A percentile compares a stretch with the other conserved stretches of the same genome.
Evolutionary conservation across 1,140 invertebrate species (phyloP).

Genomic region (Catajapyx aquilonaris): DNA sequence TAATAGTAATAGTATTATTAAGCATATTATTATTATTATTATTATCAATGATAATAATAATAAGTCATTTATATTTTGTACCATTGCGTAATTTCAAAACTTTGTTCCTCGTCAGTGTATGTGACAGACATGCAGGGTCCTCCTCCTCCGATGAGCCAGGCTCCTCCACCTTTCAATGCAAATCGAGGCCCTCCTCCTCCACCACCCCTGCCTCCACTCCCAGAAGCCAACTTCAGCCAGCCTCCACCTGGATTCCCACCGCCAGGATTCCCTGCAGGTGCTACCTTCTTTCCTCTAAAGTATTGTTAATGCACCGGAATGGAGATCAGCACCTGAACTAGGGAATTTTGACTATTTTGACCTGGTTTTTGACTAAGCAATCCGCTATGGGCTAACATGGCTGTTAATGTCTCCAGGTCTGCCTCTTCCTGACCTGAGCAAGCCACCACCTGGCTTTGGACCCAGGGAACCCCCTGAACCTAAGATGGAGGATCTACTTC

Average conservation of each 20-base stretch:
- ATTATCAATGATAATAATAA: too few species aligned
- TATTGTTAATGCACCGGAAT: too few species aligned
- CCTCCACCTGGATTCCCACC: slow-evolving; percentile 28
- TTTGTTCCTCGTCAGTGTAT: too few species aligned
- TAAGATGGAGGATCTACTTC: slow-evolving; percentile 40
- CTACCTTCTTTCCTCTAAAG: neutral
- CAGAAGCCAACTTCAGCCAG: slow-evolving; percentile 27
- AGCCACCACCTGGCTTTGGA: slow-evolving; percentile 60
- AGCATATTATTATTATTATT: too few species aligned
- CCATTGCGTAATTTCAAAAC: too few species aligned
- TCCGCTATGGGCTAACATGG: neutral
- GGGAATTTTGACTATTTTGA: neutral
- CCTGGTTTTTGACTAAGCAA: neutral
- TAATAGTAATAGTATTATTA: too few species aligned
- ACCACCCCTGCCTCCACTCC: slow-evolving; percentile 8
- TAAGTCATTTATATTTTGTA: too few species aligned
- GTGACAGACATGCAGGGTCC: too few species aligned
- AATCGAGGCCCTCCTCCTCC: slow-evolving; percentile 13
- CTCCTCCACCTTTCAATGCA: slow-evolving; percentile 7
- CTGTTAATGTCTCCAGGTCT: slow-evolving; percentile 11
- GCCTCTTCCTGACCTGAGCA: slow-evolving; percentile 54
- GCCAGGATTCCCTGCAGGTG: slow-evolving; percentile 9
- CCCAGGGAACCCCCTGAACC: slow-evolving; percentile 30
- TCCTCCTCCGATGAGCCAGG: too few species aligned
- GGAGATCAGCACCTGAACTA: neutral